Evolutionary conservation across 2,113 vertebrate genomes (phyloP).

Genomic region (Rhabdomys dilectus): DNA sequence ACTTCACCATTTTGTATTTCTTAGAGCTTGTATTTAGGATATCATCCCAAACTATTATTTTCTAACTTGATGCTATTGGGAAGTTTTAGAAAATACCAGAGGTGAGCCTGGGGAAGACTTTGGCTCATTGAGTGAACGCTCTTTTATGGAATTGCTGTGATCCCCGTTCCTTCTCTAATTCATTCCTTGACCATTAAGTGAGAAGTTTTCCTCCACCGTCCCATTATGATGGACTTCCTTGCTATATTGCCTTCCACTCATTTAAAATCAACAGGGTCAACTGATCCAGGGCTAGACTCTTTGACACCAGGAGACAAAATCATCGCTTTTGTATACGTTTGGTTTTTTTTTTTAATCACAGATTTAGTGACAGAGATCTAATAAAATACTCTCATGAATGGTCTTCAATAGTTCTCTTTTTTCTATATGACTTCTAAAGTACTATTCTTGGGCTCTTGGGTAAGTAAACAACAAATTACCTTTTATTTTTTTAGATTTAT

Average conservation of each 20-base stretch:
- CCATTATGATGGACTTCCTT: fast-evolving
- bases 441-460: background rate
- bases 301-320: background rate
- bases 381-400: background rate
- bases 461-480: background rate
- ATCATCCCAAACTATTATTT: background rate
- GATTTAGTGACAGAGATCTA: background rate
- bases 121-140: background rate
- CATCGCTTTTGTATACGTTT: background rate
- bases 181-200: background rate
- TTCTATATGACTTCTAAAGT: background rate
- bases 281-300: background rate
- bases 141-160: background rate
- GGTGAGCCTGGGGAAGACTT: background rate
- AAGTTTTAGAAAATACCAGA: too few species aligned
- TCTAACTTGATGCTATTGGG: background rate
- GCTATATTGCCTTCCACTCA: background rate
- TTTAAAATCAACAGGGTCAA: background rate
- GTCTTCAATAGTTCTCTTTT: background rate
- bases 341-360: too few species aligned
- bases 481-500: background rate
- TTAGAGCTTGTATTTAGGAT: background rate
- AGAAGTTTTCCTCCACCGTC: background rate
- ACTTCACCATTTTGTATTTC: background rate
- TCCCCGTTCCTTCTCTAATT: background rate